A percentile compares a stretch with the other conserved stretches of the same genome.
These are phyloP conservation scores for Capitella teleta DNA, from an alignment of 1,140 invertebrate genomes.

Conservation along the genomic window DNA sequence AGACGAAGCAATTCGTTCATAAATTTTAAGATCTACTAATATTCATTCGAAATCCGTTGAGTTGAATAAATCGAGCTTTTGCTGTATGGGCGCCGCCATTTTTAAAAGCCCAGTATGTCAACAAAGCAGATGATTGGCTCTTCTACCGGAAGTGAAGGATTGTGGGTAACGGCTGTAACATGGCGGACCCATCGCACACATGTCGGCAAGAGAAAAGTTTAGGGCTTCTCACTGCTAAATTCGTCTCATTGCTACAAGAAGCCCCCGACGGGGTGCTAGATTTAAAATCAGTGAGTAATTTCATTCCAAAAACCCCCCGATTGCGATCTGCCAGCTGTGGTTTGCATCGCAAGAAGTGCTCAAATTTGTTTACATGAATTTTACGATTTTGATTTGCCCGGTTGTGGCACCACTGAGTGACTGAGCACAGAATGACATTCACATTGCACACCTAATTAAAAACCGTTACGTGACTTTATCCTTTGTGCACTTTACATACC, in stretches of 20 bases:
- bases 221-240: conserved; percentile 88
- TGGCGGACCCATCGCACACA: conserved; percentile 26
- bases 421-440: not conserved
- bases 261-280: conserved; percentile 91
- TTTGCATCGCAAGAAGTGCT: not conserved
- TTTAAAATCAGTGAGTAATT: conserved; percentile 72
- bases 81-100: conserved; percentile 2
- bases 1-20: no score
- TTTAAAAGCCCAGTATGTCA: conserved; percentile 6
- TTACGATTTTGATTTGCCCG: not conserved
- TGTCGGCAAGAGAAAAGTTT: conserved; percentile 85
- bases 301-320: not conserved
- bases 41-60: not conserved
- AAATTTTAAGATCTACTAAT: not conserved
- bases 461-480: not conserved
- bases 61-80: not conserved
- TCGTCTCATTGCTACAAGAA: conserved; percentile 86
- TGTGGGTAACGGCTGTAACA: conserved; percentile 2
- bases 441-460: not conserved
- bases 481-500: not conserved
- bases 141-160: not conserved
- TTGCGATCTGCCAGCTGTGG: not conserved
- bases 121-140: not conserved
- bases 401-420: not conserved
- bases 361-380: not conserved